These are phyloP conservation scores for Galendromus occidentalis DNA, from an alignment of 1,140 invertebrate species.

Conservation along the genomic window DNA sequence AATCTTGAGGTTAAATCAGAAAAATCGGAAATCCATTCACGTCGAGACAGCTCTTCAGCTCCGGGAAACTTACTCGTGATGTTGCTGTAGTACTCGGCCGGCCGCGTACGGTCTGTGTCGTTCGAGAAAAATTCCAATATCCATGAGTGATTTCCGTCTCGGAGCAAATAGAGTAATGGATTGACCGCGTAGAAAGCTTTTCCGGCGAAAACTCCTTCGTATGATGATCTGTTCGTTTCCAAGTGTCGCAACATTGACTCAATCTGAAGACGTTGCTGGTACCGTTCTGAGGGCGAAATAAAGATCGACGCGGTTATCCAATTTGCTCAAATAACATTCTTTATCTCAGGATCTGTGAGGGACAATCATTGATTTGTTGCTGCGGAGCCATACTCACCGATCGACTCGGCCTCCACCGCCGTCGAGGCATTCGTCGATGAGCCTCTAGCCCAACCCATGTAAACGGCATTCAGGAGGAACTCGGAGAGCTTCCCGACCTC, in stretches of 20 bases:
- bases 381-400: no score
- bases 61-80: slow-evolving; percentile 8
- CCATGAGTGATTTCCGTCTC: slow-evolving; percentile 2
- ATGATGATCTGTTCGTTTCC: slow-evolving; percentile 1
- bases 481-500: not conserved
- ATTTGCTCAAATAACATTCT: no score
- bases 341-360: no score
- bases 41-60: no score
- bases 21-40: no score
- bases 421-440: no score
- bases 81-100: slow-evolving; percentile 5
- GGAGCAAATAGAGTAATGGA: not conserved
- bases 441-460: not conserved
- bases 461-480: not conserved
- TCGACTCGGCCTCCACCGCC: no score
- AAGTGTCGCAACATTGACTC: slow-evolving; percentile 2
- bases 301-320: not conserved
- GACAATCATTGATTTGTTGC: no score
- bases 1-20: no score
- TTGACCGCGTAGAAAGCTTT: slow-evolving; percentile 3
- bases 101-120: not conserved
- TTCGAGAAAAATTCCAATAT: slow-evolving; percentile 7
- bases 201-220: not conserved
- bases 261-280: not conserved
- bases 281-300: not conserved